Evolutionary conservation across 2,113 vertebrate species (phyloP), one percentile per base, ranked within the genome.

Genomic region (Halcyon senegalensis): DNA sequence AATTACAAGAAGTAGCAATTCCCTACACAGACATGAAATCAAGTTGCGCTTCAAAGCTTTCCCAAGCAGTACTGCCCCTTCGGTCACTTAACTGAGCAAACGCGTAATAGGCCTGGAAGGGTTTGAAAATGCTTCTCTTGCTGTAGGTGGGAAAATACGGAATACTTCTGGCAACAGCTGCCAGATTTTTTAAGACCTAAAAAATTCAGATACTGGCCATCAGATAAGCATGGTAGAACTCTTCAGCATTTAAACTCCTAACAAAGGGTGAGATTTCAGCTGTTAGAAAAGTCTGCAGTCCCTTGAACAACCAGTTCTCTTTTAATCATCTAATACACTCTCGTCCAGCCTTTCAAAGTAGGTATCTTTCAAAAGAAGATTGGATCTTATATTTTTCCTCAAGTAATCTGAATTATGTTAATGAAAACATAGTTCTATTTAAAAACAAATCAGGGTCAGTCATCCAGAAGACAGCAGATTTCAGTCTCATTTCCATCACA

Each of bases 381-480:
- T 74, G 37, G 25, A 82, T 72, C 46, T 92, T 89, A 51, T 73
- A 73, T 97, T 64, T 94, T 84, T 78, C 66, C 33, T 75, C 62
- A 56, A 19, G 11, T 75, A 87, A 87, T 79, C 53, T 55, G 24
- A 87, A 94, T 87, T 92, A 95, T 70, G 89, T 75, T 89, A 94
- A 94, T 82, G 86, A 91, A 94, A 95, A 94, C 16, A 2, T 14
- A 64, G 51, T 82, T 92, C 87, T 91, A 94, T 95, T 96, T 84
- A 89, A 93, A 95, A 91, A 78, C 53, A 94, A 94, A 94, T 93
- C 43, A 81, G 62, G 93, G 74, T 89, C 94, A 84, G 62, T 48
- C 93, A 91, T 79, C 69, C 81, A 94, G 84, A 91, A 96, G 74
- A 93, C 89, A 95, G 84, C 77, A 68, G 60, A 91, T 87, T 94